Evolutionary conservation across 2,113 vertebrate species (phyloP).

Genomic region (Hymenochirus boettgeri): DNA sequence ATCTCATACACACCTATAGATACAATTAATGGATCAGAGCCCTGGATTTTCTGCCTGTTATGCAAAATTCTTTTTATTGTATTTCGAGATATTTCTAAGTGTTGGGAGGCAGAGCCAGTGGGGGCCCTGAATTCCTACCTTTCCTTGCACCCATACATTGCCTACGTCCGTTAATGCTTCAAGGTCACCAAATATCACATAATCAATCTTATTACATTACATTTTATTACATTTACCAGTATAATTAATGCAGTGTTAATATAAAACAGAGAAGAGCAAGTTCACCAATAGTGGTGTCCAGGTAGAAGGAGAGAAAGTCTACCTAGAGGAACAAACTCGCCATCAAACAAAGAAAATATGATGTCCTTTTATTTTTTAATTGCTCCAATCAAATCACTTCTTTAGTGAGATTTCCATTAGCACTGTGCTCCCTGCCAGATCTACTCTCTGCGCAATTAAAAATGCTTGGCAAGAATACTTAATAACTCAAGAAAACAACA

Average conservation of each 20-base stretch:
- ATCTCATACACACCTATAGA: too few relatives aligned
- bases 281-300: not conserved
- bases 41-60: too few relatives aligned
- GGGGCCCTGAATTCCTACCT: too few relatives aligned
- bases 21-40: too few relatives aligned
- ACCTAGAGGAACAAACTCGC: slow-evolving; percentile 12
- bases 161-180: too few relatives aligned
- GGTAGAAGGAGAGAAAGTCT: not conserved
- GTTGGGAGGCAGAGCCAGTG: too few relatives aligned
- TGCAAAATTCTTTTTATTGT: too few relatives aligned
- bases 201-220: too few relatives aligned
- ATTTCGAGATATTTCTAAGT: too few relatives aligned
- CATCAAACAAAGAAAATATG: slow-evolving; percentile 16
- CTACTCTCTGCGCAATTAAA: slow-evolving; percentile 31
- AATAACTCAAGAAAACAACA: slow-evolving; percentile 27
- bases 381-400: slow-evolving; percentile 31
- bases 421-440: slow-evolving; percentile 11
- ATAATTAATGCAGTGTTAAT: not conserved
- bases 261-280: not conserved
- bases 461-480: slow-evolving; percentile 27
- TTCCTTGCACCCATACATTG: too few relatives aligned
- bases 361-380: slow-evolving; percentile 27
- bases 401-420: slow-evolving; percentile 31
- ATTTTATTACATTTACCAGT: not conserved
- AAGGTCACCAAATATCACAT: too few relatives aligned